A percentile compares a stretch with the other conserved stretches of the same genome.
Conservation (phyloP, 64 coral and sea anemone genomes). For the Montipora efflorescens region DNA sequence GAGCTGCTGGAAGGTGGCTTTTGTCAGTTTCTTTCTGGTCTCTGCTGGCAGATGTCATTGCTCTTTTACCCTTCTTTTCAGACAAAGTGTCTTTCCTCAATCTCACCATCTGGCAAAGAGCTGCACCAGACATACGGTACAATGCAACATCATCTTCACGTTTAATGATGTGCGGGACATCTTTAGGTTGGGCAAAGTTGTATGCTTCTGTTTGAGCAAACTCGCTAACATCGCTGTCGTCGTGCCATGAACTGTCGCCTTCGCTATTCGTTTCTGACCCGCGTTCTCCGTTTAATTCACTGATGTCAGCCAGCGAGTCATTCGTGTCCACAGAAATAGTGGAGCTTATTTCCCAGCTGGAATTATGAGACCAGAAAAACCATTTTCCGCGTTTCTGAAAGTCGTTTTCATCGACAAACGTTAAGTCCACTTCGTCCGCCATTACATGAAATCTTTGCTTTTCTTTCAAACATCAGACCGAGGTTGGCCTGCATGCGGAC, state of each 20-base stretch:
- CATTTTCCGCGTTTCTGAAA: too few species aligned
- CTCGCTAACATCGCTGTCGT: not conserved
- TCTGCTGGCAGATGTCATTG: not conserved
- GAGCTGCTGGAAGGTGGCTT: not conserved
- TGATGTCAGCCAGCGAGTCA: too few species aligned
- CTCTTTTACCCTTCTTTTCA: not conserved
- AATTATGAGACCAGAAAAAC: too few species aligned
- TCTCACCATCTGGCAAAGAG: slow-evolving; percentile 23
- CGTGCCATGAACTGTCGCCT: not conserved
- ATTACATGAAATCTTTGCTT: too few species aligned
- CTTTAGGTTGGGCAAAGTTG: not conserved
- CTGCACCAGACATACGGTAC: not conserved
- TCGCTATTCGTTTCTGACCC: too few species aligned
- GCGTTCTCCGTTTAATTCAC: too few species aligned
- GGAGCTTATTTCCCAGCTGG: too few species aligned
- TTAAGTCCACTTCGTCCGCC: too few species aligned
- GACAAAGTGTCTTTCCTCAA: slow-evolving; percentile 25
- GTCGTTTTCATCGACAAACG: too few species aligned
- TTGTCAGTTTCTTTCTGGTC: slow-evolving; percentile 15
- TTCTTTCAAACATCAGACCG: too few species aligned
- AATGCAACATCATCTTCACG: slow-evolving; percentile 17
- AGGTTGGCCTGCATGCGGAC: too few species aligned
- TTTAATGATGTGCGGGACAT: not conserved
- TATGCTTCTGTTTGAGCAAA: not conserved
- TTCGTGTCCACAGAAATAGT: too few species aligned